Conservation (phyloP, 1,140 invertebrate species). For the Teleogryllus occipitalis region DNA sequence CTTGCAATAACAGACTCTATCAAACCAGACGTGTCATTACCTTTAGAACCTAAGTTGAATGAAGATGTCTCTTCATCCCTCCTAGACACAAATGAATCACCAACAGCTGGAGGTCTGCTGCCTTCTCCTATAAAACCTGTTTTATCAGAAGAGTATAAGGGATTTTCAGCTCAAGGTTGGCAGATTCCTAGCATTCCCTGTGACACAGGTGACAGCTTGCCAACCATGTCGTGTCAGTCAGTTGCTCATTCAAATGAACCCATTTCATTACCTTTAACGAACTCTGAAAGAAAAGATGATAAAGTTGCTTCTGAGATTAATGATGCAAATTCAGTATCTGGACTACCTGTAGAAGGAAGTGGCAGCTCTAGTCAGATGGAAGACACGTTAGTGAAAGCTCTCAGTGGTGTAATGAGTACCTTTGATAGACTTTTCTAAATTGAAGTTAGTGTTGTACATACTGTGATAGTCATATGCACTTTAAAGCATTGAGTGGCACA, state of each 20-base stretch:
- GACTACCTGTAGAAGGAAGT: not conserved
- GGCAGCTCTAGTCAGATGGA: slow-evolving; percentile 12
- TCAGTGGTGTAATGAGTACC: slow-evolving; percentile 25
- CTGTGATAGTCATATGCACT: not conserved
- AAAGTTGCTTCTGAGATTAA: not conserved
- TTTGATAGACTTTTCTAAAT: slow-evolving; percentile 26
- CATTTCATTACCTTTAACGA: not conserved
- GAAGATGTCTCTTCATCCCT: slow-evolving; percentile 36
- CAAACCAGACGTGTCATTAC: slow-evolving; percentile 25
- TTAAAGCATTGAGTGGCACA: not conserved
- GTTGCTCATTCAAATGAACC: not conserved
- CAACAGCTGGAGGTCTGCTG: slow-evolving; percentile 37
- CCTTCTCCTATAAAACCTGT: slow-evolving; percentile 52
- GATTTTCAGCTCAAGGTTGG: slow-evolving; percentile 56
- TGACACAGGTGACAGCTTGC: slow-evolving; percentile 50
- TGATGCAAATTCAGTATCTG: not conserved
- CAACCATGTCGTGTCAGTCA: not conserved
- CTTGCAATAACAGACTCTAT: slow-evolving; percentile 24
- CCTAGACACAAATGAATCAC: slow-evolving; percentile 26
- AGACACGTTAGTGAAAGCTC: slow-evolving; percentile 25
- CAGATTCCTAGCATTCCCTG: slow-evolving; percentile 65
- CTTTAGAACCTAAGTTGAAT: slow-evolving; percentile 31
- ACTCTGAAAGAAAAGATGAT: too few species aligned
- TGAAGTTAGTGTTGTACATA: not conserved
- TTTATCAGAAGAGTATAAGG: slow-evolving; percentile 48